Conservation (phyloP, 2,888 invertebrate species). For the Hemaris fuciformis region DNA sequence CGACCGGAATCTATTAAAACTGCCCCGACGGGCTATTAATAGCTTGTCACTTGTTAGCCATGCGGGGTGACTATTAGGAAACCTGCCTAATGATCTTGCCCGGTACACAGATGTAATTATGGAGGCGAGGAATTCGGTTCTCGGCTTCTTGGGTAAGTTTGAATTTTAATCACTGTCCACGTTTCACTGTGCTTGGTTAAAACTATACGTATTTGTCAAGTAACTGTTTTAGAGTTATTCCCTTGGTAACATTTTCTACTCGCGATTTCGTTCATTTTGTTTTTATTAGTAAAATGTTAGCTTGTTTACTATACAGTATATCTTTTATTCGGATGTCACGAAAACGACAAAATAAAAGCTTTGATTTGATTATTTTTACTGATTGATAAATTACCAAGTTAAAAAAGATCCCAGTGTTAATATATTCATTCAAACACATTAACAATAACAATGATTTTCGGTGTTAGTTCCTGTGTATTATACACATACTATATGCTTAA, state of each 20-base stretch:
- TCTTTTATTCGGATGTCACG: no score
- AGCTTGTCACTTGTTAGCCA: not conserved
- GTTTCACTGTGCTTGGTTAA: not conserved
- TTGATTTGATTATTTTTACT: no score
- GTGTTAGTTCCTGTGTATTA: not conserved
- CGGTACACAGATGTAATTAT: not conserved
- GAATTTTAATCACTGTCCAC: not conserved
- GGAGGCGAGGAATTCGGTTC: not conserved
- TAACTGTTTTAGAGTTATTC: no score
- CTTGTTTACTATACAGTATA: no score
- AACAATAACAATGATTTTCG: not conserved
- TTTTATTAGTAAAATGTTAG: no score
- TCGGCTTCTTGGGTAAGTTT: not conserved
- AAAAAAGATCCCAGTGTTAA: no score
- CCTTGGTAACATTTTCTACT: no score
- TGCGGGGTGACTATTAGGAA: not conserved
- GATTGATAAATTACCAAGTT: no score
- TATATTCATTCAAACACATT: no score
- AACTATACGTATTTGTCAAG: not conserved
- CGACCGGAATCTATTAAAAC: conserved; percentile 10
- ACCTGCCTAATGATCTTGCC: not conserved
- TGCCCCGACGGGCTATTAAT: not conserved
- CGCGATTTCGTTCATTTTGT: no score
- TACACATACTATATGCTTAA: not conserved
- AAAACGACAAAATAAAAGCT: no score